Conservation (phyloP, 2,888 invertebrate genomes). For the Agonopterix subpropinquella region DNA sequence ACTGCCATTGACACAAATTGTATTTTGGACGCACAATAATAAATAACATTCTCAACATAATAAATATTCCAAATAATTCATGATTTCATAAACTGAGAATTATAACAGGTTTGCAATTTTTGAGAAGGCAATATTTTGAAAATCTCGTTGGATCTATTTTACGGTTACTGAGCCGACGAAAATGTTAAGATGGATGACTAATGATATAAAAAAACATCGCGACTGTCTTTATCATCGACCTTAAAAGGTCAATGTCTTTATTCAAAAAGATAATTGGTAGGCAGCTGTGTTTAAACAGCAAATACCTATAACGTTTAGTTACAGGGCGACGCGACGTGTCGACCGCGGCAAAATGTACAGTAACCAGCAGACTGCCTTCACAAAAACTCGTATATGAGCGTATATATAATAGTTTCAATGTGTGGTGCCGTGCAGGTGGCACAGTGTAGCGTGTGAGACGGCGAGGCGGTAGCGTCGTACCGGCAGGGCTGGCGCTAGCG, state of each 20-base stretch:
- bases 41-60: background rate
- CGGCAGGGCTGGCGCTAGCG: slow-evolving; percentile 46
- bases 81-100: slow-evolving; percentile 1
- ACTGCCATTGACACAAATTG: no score
- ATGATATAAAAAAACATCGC: no score
- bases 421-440: slow-evolving; percentile 45
- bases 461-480: slow-evolving; percentile 31
- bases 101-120: slow-evolving; percentile 1
- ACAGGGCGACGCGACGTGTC: background rate
- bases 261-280: no score
- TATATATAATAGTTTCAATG: slow-evolving; percentile 32
- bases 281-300: no score
- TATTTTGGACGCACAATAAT: background rate
- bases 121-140: slow-evolving; percentile 4
- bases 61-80: background rate
- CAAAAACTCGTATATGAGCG: slow-evolving; percentile 37
- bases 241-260: no score
- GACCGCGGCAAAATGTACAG: background rate
- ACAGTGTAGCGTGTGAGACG: slow-evolving; percentile 31
- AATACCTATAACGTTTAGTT: no score
- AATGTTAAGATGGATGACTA: no score
- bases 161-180: no score
- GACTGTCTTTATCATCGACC: no score
- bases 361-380: slow-evolving; percentile 10
- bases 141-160: no score